These are phyloP conservation scores for Sphenopsis melanotis DNA, from an alignment of 2,797 vertebrate genomes.

Conservation along the genomic window DNA sequence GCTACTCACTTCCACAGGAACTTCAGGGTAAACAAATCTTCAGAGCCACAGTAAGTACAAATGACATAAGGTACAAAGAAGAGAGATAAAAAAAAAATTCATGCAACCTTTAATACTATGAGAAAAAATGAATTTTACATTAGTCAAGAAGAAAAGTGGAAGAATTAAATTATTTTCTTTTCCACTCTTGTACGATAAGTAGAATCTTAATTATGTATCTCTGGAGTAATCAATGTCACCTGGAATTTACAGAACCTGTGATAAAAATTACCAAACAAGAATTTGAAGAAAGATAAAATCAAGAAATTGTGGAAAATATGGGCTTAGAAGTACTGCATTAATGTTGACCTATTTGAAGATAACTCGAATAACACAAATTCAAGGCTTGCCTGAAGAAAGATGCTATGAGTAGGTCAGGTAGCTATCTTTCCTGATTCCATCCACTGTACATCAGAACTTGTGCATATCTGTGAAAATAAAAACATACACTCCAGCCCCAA, in stretches of 20 bases:
- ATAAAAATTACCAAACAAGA: not conserved
- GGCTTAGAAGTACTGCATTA: not conserved
- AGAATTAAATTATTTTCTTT: not conserved
- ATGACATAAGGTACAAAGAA: not conserved
- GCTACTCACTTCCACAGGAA: not conserved
- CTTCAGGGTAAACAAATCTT: not conserved
- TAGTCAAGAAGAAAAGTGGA: not conserved
- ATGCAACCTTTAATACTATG: rapidly evolving
- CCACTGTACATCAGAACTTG: not conserved
- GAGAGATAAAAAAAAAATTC: not conserved
- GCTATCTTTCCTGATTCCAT: not conserved
- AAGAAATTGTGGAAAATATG: not conserved
- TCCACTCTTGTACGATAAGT: not conserved
- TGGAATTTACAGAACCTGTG: not conserved
- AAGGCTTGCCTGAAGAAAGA: not conserved
- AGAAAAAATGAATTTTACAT: not conserved
- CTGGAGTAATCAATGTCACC: not conserved
- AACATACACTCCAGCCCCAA: not conserved
- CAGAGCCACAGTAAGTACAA: not conserved
- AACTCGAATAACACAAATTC: not conserved
- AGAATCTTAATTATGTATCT: not conserved
- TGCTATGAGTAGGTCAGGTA: not conserved
- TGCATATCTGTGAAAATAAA: not conserved
- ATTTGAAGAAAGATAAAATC: not conserved
- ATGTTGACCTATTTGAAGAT: not conserved